Evolutionary conservation across 2,113 vertebrate genomes (phyloP).

Genomic region (Saccopteryx leptura): DNA sequence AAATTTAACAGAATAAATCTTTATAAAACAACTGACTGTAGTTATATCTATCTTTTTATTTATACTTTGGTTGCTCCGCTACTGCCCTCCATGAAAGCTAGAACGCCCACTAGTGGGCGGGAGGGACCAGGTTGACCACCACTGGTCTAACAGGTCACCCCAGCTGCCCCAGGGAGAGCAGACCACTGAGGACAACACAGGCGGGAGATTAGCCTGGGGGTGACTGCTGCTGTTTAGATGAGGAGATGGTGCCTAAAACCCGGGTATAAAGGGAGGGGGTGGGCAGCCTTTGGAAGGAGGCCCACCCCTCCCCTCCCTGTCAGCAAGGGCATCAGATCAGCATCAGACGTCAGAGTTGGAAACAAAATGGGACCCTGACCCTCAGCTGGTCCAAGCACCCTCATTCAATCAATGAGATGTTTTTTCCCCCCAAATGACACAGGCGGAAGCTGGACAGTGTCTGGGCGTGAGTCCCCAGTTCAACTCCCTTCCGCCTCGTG

Average conservation of each 20-base stretch:
- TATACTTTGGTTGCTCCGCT: no score
- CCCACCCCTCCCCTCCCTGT: background rate
- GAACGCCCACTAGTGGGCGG: no score
- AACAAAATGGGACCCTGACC: background rate
- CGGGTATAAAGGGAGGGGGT: fast-evolving
- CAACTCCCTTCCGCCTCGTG: background rate
- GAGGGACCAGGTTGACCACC: no score
- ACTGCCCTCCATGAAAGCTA: no score
- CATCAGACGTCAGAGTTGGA: background rate
- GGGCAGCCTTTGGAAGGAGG: background rate
- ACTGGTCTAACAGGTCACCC: background rate
- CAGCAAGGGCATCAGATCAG: background rate
- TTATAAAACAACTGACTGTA: no score
- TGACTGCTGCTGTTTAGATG: fast-evolving
- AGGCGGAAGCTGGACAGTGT: background rate
- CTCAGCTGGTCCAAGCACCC: background rate
- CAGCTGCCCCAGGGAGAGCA: background rate
- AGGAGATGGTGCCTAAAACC: background rate
- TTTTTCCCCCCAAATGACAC: background rate
- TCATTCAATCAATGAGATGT: background rate
- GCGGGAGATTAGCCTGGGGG: background rate
- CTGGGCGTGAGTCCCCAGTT: fast-evolving
- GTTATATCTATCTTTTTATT: no score
- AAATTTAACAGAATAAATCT: no score
- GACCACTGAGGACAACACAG: no score